A percentile compares a stretch with the other conserved stretches of the same genome.
Conservation (phyloP, 2,888 invertebrate species). For the Andrena chrysosceles region DNA sequence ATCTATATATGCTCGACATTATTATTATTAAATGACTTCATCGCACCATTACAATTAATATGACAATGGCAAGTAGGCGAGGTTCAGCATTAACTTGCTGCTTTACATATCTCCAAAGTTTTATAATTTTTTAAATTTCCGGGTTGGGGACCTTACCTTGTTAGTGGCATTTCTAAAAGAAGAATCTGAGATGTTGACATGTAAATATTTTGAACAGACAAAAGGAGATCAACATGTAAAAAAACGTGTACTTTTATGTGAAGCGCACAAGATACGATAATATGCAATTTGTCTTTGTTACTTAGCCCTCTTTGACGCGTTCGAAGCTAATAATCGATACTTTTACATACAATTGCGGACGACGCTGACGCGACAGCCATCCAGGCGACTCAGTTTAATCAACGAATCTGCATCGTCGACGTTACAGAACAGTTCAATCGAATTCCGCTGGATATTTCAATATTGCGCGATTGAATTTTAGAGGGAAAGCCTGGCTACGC, state of each 20-base stretch:
- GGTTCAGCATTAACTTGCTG: too few relatives aligned
- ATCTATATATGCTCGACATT: too few relatives aligned
- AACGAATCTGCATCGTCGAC: slow-evolving; percentile 25
- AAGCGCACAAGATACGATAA: slow-evolving; percentile 13
- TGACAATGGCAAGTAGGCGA: too few relatives aligned
- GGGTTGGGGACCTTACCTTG: too few relatives aligned
- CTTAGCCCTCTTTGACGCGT: slow-evolving; percentile 1
- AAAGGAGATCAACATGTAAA: background rate
- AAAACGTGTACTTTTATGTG: background rate
- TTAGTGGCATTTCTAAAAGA: too few relatives aligned
- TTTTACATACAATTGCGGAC: background rate
- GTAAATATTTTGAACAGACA: too few relatives aligned
- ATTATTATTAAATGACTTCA: too few relatives aligned
- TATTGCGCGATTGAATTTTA: slow-evolving; percentile 47
- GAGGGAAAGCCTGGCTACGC: background rate
- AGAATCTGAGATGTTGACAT: too few relatives aligned
- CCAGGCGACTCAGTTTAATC: slow-evolving; percentile 23
- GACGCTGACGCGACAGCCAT: background rate
- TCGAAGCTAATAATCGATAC: slow-evolving; percentile 12
- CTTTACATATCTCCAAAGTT: too few relatives aligned
- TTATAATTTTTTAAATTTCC: too few relatives aligned
- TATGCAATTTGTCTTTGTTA: slow-evolving; percentile 38
- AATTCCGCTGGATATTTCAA: slow-evolving; percentile 49
- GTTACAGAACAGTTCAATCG: slow-evolving; percentile 42
- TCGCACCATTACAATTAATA: too few relatives aligned